Evolutionary conservation across 2,113 vertebrate species (phyloP).

Genomic region (Ceyx melanurus): DNA sequence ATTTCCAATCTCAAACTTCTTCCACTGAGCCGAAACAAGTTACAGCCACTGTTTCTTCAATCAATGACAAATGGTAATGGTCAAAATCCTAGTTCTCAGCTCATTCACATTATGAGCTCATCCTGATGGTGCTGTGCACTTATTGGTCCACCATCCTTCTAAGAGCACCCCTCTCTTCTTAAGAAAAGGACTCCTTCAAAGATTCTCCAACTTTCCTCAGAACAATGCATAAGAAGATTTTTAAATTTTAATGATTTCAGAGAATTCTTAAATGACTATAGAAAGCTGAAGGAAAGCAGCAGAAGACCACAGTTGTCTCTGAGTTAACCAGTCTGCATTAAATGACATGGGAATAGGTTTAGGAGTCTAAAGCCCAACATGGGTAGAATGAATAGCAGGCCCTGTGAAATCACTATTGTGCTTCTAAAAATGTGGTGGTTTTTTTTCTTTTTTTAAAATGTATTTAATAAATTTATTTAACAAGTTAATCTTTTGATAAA

Average conservation of each 20-base stretch:
- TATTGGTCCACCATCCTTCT: rapidly evolving
- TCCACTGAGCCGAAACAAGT: neutral
- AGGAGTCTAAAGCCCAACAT: neutral
- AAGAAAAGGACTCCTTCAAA: neutral
- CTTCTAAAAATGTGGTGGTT: neutral
- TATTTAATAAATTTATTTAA: neutral
- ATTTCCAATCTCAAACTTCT: neutral
- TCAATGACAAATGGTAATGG: neutral
- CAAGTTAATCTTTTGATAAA: neutral
- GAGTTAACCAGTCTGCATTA: neutral
- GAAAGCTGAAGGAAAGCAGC: neutral
- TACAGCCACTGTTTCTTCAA: neutral
- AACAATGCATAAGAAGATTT: neutral
- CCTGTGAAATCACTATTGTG: neutral
- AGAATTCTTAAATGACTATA: neutral
- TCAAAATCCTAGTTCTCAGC: neutral
- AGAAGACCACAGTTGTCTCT: neutral
- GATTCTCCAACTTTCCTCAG: neutral
- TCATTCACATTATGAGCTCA: neutral
- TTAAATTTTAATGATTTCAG: neutral
- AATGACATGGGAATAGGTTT: neutral
- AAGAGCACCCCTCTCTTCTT: neutral
- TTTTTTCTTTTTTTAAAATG: neutral
- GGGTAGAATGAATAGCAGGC: neutral
- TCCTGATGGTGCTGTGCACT: neutral